Evolutionary conservation across 2,888 invertebrate species (phyloP), one percentile per base, ranked within the genome.

Genomic region (Pheosia tremula): DNA sequence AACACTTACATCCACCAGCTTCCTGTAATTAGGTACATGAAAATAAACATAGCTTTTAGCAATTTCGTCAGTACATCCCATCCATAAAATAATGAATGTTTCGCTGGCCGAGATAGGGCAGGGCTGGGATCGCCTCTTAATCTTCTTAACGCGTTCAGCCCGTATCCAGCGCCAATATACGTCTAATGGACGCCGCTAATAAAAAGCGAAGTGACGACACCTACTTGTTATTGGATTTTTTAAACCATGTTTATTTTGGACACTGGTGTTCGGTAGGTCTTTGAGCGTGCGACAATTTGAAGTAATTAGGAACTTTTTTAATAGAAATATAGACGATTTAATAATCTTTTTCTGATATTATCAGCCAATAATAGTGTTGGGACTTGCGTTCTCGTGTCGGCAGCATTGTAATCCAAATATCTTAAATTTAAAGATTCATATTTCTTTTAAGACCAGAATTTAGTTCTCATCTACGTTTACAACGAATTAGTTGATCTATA

Each of bases 61-160:
- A 53, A 53, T 53, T 53, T 8, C 10, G 36, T 53, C 57, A 57
- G 64, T 54, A 57, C 58, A 24, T 24, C 59, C 52, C 5, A 67
- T 62, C 61, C 50, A 61, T 64, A 63, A 61, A 73, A 61, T 64
- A 75, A 73, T 64, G 64, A 61, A 70, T 68, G 61, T 45, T 45
- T 53, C 56, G 50, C 58, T 41, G 24, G 36, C 13, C 60, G 67
- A 57, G 71, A 67, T 66, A 62, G 74, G 64, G 65, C 61, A 56
- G 63, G 73, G 74, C 71, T 64, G 60, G 57, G 57, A 53, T 37
- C 53, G 63, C 56, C 66, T 66, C 74, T 74, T 74, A 75, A 75
- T 74, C 76, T 74, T 74, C 64, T 58, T 75, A 73, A 75, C 71
- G 74, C 64, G 53, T 45, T 36, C 53, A 13, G 58, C 69, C 56